phyloP scores from a whole-genome alignment of 2,888 invertebrate species.

The Cheilosia urbana region DNA sequence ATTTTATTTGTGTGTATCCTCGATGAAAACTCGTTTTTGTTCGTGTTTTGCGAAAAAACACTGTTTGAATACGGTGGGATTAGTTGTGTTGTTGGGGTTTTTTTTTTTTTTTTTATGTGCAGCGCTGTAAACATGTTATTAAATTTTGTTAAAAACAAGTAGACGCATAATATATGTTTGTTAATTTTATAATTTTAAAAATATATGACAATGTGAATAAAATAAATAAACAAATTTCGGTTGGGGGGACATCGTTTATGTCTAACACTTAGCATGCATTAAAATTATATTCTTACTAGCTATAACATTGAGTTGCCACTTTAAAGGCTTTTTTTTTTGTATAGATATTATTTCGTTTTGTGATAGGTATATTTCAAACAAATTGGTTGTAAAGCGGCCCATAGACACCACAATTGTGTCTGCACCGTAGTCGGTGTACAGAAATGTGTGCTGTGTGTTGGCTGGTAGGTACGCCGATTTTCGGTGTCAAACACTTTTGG shows the following conservation, averaged over 20 bases:
- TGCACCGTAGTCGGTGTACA: too few species aligned
- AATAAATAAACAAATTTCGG: slow-evolving; percentile 18
- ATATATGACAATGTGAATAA: neutral
- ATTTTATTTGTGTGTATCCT: slow-evolving; percentile 15
- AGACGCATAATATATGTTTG: slow-evolving; percentile 19
- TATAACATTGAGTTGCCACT: neutral
- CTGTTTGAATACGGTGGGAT: slow-evolving; percentile 28
- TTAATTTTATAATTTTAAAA: neutral
- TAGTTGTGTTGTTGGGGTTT: slow-evolving; percentile 13
- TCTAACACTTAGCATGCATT: slow-evolving; percentile 61
- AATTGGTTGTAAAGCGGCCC: neutral
- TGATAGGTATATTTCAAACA: slow-evolving; percentile 2
- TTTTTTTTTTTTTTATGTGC: slow-evolving; percentile 23
- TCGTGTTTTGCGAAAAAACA: slow-evolving; percentile 9
- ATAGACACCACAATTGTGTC: too few species aligned
- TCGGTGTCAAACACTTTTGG: too few species aligned
- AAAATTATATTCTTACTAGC: neutral
- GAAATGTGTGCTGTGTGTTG: too few species aligned
- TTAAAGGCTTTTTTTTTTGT: neutral
- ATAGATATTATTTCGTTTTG: neutral
- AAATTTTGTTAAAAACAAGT: slow-evolving; percentile 38
- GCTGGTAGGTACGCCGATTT: too few species aligned
- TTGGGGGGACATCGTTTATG: slow-evolving; percentile 38
- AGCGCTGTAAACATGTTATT: slow-evolving; percentile 65
- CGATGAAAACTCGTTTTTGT: slow-evolving; percentile 15